phyloP scores from a whole-genome alignment of 2,113 vertebrate genomes.

The Bubalus kerabau region DNA sequence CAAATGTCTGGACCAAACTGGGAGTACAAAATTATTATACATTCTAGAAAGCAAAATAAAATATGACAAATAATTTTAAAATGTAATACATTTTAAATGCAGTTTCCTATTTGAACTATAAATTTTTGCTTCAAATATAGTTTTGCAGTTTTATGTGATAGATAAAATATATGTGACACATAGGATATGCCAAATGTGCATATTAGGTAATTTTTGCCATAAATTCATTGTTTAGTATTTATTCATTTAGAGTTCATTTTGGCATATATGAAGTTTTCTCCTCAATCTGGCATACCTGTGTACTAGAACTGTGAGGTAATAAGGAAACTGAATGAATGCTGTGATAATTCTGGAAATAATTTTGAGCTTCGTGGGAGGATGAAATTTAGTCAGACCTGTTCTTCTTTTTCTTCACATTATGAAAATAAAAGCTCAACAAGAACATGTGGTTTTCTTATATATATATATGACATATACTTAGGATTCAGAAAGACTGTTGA shows the following conservation, averaged over 20 bases:
- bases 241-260: neutral
- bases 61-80: neutral
- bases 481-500: neutral
- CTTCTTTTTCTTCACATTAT: conserved; percentile 27
- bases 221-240: neutral
- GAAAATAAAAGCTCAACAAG: conserved; percentile 52
- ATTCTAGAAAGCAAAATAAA: neutral
- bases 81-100: neutral
- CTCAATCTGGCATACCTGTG: conserved; percentile 7
- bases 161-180: neutral
- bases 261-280: neutral
- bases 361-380: conserved; percentile 54
- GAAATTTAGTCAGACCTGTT: conserved; percentile 51
- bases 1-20: neutral
- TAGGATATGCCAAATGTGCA: neutral
- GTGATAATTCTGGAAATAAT: conserved; percentile 47
- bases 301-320: neutral
- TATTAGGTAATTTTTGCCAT: neutral
- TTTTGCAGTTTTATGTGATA: neutral
- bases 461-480: neutral
- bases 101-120: neutral
- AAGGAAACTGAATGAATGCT: conserved; percentile 28
- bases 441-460: neutral
- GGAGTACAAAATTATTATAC: fast-evolving
- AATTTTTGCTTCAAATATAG: neutral